Conservation (phyloP, 2,888 invertebrate genomes). For the Papilio elwesi region DNA sequence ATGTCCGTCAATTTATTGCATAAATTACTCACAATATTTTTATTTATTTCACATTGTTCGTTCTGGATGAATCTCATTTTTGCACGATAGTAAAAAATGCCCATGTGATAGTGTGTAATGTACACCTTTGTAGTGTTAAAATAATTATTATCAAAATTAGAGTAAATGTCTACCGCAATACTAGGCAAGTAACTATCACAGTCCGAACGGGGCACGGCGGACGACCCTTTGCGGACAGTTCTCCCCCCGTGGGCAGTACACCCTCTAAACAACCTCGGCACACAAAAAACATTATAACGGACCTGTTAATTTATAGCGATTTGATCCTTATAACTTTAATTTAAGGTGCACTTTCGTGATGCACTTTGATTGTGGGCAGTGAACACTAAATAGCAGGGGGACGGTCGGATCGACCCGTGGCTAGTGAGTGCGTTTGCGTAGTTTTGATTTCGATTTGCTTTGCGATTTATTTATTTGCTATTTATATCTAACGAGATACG, state of each 20-base stretch:
- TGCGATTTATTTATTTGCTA: slow-evolving; percentile 43
- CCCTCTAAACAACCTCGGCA: slow-evolving; percentile 69
- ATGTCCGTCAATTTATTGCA: too few relatives aligned
- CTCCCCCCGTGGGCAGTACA: slow-evolving; percentile 82
- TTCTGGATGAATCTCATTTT: too few relatives aligned
- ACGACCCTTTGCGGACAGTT: slow-evolving; percentile 82
- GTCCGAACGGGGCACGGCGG: slow-evolving; percentile 70
- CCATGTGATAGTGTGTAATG: too few relatives aligned
- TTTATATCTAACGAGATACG: slow-evolving; percentile 27
- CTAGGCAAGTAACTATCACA: slow-evolving; percentile 33
- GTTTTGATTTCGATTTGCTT: slow-evolving; percentile 72
- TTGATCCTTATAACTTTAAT: slow-evolving; percentile 45
- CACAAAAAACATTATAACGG: slow-evolving; percentile 72
- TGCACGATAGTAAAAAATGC: too few relatives aligned
- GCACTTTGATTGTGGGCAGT: slow-evolving; percentile 66
- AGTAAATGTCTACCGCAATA: neutral
- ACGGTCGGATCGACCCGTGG: slow-evolving; percentile 76
- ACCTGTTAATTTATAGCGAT: slow-evolving; percentile 49
- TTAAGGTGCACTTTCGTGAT: slow-evolving; percentile 46
- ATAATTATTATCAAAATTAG: too few relatives aligned
- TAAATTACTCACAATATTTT: too few relatives aligned
- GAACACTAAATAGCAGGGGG: slow-evolving; percentile 61
- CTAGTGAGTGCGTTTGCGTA: slow-evolving; percentile 72
- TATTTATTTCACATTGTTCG: too few relatives aligned
- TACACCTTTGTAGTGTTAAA: too few relatives aligned